Percentiles rank a stretch among this genome's conserved stretches.
These are phyloP conservation scores for Brachyistius frenatus DNA, from an alignment of 2,113 vertebrate species.

Conservation along the genomic window DNA sequence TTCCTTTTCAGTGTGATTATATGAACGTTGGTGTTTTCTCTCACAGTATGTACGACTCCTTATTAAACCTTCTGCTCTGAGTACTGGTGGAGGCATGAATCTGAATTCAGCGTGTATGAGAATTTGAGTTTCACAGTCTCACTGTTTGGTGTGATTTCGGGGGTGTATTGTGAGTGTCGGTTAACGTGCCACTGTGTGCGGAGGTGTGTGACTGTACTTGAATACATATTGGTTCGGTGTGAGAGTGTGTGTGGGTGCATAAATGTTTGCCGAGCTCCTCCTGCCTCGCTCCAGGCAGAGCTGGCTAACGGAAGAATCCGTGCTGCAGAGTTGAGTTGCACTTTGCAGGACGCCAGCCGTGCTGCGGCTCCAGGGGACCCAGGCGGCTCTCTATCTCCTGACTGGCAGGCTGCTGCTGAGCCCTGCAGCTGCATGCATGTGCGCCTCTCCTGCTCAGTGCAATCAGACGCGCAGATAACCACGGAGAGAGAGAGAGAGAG, in stretches of 20 bases:
- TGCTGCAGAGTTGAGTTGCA: slow-evolving; percentile 78
- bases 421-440: slow-evolving; percentile 70
- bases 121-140: slow-evolving; percentile 62
- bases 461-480: slow-evolving; percentile 64
- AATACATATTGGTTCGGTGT: slow-evolving; percentile 76
- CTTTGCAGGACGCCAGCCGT: slow-evolving; percentile 69
- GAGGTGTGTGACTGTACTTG: slow-evolving; percentile 81
- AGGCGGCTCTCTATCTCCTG: slow-evolving; percentile 60
- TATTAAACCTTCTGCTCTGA: slow-evolving; percentile 34
- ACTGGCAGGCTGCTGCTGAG: slow-evolving; percentile 69
- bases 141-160: slow-evolving; percentile 75
- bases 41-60: slow-evolving; percentile 14
- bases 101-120: slow-evolving; percentile 55
- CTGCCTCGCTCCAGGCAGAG: slow-evolving; percentile 74
- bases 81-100: slow-evolving; percentile 31
- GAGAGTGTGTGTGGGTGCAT: slow-evolving; percentile 82
- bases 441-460: slow-evolving; percentile 54
- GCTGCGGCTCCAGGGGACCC: slow-evolving; percentile 67
- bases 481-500: slow-evolving; percentile 10
- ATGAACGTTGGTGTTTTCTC: slow-evolving; percentile 18
- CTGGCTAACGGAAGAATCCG: slow-evolving; percentile 77
- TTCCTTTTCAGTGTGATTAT: slow-evolving; percentile 10
- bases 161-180: slow-evolving; percentile 70
- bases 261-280: slow-evolving; percentile 78
- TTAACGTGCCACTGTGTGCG: slow-evolving; percentile 75